Conservation (phyloP, 2,888 invertebrate genomes). For the Cryptophagus acutangulus region DNA sequence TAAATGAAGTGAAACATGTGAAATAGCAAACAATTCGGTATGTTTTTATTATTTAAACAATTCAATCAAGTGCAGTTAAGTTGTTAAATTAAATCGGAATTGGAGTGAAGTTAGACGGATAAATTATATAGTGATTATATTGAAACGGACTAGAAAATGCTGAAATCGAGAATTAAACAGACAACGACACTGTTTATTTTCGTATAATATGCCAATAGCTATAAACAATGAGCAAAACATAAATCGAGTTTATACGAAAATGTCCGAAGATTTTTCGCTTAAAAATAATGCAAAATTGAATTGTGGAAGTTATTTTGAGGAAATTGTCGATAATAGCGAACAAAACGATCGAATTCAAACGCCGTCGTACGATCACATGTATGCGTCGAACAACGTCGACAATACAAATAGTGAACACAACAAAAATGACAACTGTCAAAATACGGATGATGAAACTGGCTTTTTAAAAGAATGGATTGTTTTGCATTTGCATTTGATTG, state of each 20-base stretch:
- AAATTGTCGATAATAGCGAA: conserved; percentile 18
- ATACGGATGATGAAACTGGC: conserved; percentile 58
- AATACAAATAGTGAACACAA: conserved; percentile 21
- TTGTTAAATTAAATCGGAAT: too few species aligned
- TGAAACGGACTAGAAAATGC: too few species aligned
- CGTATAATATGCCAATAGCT: conserved; percentile 25
- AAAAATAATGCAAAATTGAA: conserved; percentile 41
- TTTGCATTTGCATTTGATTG: conserved; percentile 80
- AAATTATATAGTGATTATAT: too few species aligned
- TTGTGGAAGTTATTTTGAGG: conserved; percentile 34
- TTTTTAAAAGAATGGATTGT: conserved; percentile 73
- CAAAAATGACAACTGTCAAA: conserved; percentile 34
- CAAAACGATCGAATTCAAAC: conserved; percentile 18
- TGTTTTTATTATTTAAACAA: too few species aligned
- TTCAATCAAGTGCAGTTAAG: too few species aligned
- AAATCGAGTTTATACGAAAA: conserved; percentile 46
- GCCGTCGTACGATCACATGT: conserved; percentile 63
- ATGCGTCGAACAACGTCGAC: conserved; percentile 52
- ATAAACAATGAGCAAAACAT: conserved; percentile 48
- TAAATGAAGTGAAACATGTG: too few species aligned
- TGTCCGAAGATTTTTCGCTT: conserved; percentile 48
- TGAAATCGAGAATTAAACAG: too few species aligned
- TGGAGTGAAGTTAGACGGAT: too few species aligned
- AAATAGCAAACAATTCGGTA: too few species aligned
- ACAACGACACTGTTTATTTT: too few species aligned